These are phyloP conservation scores for Pyrrhia umbra DNA, from an alignment of 2,888 invertebrate genomes.

Conservation along the genomic window DNA sequence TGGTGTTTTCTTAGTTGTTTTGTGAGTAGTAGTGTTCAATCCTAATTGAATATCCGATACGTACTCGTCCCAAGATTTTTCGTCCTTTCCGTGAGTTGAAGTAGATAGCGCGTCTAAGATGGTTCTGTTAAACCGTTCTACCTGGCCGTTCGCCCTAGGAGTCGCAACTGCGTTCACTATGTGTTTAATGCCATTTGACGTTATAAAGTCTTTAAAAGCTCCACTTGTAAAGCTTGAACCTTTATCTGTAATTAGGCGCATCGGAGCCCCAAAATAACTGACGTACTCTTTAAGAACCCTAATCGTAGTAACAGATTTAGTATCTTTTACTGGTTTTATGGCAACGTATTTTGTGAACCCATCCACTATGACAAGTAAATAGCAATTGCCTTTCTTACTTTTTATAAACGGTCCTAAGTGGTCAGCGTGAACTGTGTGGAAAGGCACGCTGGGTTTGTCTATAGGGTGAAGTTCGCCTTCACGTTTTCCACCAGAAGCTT, in stretches of 20 bases:
- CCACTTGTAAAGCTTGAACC: neutral
- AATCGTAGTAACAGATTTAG: too few relatives aligned
- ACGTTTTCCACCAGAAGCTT: too few relatives aligned
- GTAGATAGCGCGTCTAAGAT: neutral
- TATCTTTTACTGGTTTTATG: too few relatives aligned
- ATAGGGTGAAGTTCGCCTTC: neutral
- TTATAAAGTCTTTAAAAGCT: neutral
- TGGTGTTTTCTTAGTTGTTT: constrained; percentile 1
- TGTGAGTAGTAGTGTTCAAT: constrained; percentile 2
- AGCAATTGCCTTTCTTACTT: neutral
- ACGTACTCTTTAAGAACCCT: too few relatives aligned
- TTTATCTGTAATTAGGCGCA: neutral
- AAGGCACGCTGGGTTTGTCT: neutral
- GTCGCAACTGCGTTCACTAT: constrained; percentile 1
- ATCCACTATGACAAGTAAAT: neutral
- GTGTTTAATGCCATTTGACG: neutral
- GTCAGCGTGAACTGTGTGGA: neutral
- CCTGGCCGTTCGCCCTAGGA: constrained; percentile 1
- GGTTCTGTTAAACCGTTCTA: neutral
- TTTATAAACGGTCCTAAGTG: neutral
- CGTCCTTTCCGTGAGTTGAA: neutral
- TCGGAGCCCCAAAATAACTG: too few relatives aligned
- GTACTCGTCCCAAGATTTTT: constrained; percentile 2
- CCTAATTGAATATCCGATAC: constrained; percentile 1
- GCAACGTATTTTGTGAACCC: too few relatives aligned